A percentile compares a stretch with the other conserved stretches of the same genome.
Evolutionary conservation across 2,888 invertebrate species (phyloP).

Genomic region (Bellardia pandia): DNA sequence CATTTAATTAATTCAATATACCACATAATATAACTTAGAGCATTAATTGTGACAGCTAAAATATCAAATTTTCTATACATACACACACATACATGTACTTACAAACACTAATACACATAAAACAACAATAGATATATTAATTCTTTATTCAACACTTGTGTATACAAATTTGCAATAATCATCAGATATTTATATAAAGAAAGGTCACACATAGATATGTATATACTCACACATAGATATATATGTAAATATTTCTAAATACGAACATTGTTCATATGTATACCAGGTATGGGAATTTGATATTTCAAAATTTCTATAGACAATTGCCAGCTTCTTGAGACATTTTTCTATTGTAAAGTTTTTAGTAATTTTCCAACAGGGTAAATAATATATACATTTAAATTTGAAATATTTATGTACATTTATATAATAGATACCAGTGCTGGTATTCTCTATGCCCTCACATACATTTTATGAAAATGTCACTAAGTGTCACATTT

Average conservation of each 20-base stretch:
- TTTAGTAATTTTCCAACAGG: no score
- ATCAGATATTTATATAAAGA: background rate
- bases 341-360: no score
- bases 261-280: no score
- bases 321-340: no score
- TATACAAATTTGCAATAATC: background rate
- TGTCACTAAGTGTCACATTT: conserved; percentile 57
- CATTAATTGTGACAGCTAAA: conserved; percentile 48
- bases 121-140: conserved; percentile 26
- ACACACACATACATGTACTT: background rate
- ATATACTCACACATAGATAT: no score
- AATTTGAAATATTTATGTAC: no score
- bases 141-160: conserved; percentile 19
- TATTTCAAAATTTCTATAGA: no score
- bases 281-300: no score
- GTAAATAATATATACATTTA: no score
- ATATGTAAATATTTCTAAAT: no score
- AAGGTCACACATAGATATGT: background rate
- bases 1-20: conserved; percentile 66
- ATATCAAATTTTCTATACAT: conserved; percentile 14
- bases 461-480: conserved; percentile 43
- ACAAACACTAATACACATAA: background rate
- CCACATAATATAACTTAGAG: conserved; percentile 35
- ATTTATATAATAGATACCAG: background rate
- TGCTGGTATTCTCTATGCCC: conserved; percentile 8